Conservation (phyloP, 2,888 invertebrate species). For the Nemoura dubitans region DNA sequence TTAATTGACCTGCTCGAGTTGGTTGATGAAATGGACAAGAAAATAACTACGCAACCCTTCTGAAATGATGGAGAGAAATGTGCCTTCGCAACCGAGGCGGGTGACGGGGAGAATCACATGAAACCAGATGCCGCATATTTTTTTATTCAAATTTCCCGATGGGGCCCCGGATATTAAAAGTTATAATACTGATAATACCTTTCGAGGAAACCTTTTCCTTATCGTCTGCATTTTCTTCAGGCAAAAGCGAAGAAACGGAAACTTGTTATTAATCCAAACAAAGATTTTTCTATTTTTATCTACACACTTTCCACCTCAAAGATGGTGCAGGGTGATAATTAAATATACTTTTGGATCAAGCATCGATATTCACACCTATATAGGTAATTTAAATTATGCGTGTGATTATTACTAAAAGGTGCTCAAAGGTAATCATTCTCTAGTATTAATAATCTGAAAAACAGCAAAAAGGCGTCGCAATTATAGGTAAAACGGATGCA, state of each 20-base stretch:
- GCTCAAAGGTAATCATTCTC: neutral
- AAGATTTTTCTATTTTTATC: no score
- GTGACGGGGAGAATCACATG: neutral
- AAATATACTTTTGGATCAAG: no score
- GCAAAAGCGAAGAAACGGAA: neutral
- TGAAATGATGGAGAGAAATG: slow-evolving; percentile 20
- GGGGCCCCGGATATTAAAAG: neutral
- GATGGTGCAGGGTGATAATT: no score
- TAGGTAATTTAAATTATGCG: no score
- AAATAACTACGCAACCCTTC: neutral
- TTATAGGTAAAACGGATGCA: neutral
- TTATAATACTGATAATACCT: neutral
- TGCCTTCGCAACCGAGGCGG: neutral
- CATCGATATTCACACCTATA: no score
- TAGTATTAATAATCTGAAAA: neutral
- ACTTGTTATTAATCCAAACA: no score
- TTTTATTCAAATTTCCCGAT: neutral
- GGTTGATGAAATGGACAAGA: neutral
- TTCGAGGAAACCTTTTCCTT: neutral
- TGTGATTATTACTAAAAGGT: no score
- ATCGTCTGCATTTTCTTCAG: neutral
- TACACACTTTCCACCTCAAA: no score
- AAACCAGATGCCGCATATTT: neutral
- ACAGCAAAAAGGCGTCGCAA: neutral
- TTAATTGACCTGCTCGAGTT: neutral